A percentile compares a stretch with the other conserved stretches of the same genome.
These are phyloP conservation scores for Drosophila ohnishii DNA, from an alignment of 1,140 invertebrate species.

Conservation along the genomic window DNA sequence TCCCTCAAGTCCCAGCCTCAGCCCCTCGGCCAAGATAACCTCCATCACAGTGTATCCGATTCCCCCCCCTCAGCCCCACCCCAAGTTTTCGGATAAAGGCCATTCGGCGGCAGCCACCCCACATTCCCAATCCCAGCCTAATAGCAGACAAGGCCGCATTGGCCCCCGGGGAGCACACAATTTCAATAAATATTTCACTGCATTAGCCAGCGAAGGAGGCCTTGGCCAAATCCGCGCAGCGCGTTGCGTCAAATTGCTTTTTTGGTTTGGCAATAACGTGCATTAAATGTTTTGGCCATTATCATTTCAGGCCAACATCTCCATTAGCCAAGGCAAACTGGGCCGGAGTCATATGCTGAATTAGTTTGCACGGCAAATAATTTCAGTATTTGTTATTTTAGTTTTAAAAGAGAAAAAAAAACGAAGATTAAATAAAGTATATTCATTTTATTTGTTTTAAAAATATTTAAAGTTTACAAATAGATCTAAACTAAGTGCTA, in stretches of 20 bases:
- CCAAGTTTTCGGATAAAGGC: slow-evolving; percentile 58
- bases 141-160: slow-evolving; percentile 72
- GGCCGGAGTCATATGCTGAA: neutral
- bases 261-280: slow-evolving; percentile 73
- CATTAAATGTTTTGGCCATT: slow-evolving; percentile 81
- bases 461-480: no score
- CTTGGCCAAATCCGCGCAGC: slow-evolving; percentile 50
- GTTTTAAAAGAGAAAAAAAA: neutral
- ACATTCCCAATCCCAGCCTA: slow-evolving; percentile 41
- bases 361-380: neutral
- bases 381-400: neutral
- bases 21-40: slow-evolving; percentile 8
- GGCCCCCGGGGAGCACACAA: slow-evolving; percentile 75
- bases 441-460: neutral
- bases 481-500: no score
- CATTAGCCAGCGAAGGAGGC: slow-evolving; percentile 56
- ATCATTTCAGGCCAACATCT: slow-evolving; percentile 73
- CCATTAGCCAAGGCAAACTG: slow-evolving; percentile 58
- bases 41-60: slow-evolving; percentile 36
- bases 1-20: slow-evolving; percentile 18
- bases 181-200: slow-evolving; percentile 83
- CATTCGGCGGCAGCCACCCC: slow-evolving; percentile 10
- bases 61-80: slow-evolving; percentile 26
- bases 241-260: slow-evolving; percentile 74
- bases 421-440: no score